These are phyloP conservation scores for Maconellicoccus hirsutus DNA, from an alignment of 1,140 invertebrate species.

Conservation along the genomic window DNA sequence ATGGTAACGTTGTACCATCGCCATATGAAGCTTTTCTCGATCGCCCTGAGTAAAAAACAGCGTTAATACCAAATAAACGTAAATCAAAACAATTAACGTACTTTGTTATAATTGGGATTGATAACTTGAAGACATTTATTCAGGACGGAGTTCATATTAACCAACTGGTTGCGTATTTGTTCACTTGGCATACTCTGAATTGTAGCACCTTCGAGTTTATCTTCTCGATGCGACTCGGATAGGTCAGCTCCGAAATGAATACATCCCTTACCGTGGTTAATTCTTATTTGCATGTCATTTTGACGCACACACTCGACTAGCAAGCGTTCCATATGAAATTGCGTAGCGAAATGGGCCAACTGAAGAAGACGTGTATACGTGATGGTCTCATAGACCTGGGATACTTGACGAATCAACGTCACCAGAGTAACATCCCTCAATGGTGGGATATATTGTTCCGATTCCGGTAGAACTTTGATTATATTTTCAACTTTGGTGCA, in stretches of 20 bases:
- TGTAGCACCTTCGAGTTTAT: constrained; percentile 82
- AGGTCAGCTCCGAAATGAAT: constrained; percentile 89
- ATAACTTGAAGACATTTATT: constrained; percentile 66
- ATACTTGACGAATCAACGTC: constrained; percentile 67
- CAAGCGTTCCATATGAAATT: constrained; percentile 76
- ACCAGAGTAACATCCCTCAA: constrained; percentile 87
- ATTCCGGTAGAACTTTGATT: constrained; percentile 53
- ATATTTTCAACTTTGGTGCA: constrained; percentile 64
- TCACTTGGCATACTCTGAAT: constrained; percentile 91
- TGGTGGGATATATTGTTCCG: constrained; percentile 68
- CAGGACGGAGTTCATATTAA: constrained; percentile 72
- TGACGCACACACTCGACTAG: constrained; percentile 88
- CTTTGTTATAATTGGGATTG: constrained; percentile 61
- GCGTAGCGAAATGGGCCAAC: constrained; percentile 72
- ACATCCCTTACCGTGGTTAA: constrained; percentile 68
- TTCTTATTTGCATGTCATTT: constrained; percentile 84
- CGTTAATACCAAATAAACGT: neutral
- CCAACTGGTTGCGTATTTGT: constrained; percentile 84
- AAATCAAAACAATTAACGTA: constrained; percentile 24
- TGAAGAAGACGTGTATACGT: constrained; percentile 72
- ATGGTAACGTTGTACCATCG: constrained; percentile 75
- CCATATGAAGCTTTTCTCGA: constrained; percentile 57
- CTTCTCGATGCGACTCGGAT: constrained; percentile 81
- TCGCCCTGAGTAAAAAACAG: constrained; percentile 39
- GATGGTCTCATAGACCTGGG: constrained; percentile 77